Evolutionary conservation across 1,140 invertebrate genomes (phyloP).

Genomic region (Lepeophtheirus salmonis): DNA sequence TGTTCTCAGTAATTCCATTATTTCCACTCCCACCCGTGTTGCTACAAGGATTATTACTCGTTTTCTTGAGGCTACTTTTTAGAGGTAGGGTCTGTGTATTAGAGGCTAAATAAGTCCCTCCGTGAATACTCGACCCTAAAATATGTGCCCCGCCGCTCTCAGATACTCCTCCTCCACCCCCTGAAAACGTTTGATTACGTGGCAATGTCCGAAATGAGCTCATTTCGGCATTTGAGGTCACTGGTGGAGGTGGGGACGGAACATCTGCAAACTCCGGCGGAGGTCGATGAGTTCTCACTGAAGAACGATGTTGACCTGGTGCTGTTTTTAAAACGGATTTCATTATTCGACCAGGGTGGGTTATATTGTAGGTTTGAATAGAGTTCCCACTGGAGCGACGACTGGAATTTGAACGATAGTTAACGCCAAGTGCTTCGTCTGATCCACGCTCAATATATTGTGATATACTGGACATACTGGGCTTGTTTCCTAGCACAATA

Average conservation of each 20-base stretch:
- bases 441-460: neutral
- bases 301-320: neutral
- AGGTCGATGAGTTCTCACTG: slow-evolving; percentile 22
- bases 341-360: neutral
- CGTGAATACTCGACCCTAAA: neutral
- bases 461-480: slow-evolving; percentile 4
- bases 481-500: neutral
- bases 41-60: no score
- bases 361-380: neutral
- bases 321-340: neutral
- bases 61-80: slow-evolving; percentile 20
- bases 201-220: slow-evolving; percentile 21
- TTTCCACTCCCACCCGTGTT: no score
- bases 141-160: neutral
- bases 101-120: slow-evolving; percentile 6
- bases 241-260: slow-evolving; percentile 20
- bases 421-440: neutral
- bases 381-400: neutral
- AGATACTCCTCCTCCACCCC: neutral
- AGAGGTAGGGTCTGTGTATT: slow-evolving; percentile 18
- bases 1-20: neutral
- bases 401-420: neutral
- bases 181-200: slow-evolving; percentile 10
- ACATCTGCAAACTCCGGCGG: slow-evolving; percentile 25
- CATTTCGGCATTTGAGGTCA: slow-evolving; percentile 18